Conservation (phyloP, 2,888 invertebrate species). For the Andrena chrysosceles region DNA sequence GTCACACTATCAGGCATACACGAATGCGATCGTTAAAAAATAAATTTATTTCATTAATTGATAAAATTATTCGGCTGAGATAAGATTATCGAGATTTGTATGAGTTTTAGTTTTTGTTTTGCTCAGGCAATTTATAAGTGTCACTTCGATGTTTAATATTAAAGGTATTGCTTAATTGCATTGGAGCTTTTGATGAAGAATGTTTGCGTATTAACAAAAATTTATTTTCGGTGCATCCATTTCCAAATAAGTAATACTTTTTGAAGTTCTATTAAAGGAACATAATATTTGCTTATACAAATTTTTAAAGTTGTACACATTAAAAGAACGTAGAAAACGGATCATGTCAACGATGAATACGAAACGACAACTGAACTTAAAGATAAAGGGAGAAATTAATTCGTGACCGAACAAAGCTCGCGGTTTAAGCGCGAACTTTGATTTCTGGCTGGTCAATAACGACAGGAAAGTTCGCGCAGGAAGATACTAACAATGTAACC, state of each 20-base stretch:
- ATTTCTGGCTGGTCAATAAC: slow-evolving; percentile 28
- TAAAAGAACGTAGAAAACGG: neutral
- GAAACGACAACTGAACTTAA: neutral
- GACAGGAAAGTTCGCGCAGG: slow-evolving; percentile 29
- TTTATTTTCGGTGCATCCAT: neutral
- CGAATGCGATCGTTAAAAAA: too few species aligned
- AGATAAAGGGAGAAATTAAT: neutral
- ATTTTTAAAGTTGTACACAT: neutral
- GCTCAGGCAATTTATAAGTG: too few species aligned
- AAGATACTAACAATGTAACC: slow-evolving; percentile 40
- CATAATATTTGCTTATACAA: too few species aligned
- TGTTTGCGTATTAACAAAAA: too few species aligned
- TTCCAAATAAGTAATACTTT: neutral
- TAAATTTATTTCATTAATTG: too few species aligned
- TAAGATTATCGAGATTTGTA: too few species aligned
- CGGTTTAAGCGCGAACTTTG: slow-evolving; percentile 4
- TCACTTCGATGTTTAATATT: too few species aligned
- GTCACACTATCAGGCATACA: too few species aligned
- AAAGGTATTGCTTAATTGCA: too few species aligned
- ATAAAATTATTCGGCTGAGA: too few species aligned
- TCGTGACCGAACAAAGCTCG: neutral
- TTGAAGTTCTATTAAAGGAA: neutral
- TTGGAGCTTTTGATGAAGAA: too few species aligned
- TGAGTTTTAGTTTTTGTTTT: too few species aligned
- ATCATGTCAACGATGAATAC: neutral